A percentile compares a stretch with the other conserved stretches of the same genome.
phyloP scores from a whole-genome alignment of 2,888 invertebrate species.

The Agriopis marginaria region DNA sequence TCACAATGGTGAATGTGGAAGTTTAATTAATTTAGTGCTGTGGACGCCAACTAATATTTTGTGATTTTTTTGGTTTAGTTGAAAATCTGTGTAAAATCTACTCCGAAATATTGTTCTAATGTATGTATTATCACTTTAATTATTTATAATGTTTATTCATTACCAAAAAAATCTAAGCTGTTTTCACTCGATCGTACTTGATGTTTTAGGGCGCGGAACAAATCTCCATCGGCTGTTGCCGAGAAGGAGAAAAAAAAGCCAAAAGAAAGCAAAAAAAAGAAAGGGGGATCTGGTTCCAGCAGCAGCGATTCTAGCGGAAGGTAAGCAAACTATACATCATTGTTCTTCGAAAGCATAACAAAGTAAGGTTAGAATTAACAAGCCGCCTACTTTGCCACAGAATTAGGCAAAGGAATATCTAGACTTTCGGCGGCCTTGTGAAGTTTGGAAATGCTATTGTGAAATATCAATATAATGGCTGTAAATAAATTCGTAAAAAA shows the following conservation, averaged over 20 bases:
- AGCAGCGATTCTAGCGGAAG: slow-evolving; percentile 93
- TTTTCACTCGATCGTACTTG: slow-evolving; percentile 8
- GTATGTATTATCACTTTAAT: slow-evolving; percentile 29
- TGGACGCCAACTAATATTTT: slow-evolving; percentile 36
- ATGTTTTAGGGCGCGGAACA: slow-evolving; percentile 90
- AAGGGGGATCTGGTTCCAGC: slow-evolving; percentile 91
- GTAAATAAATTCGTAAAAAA: no score
- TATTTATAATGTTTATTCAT: background rate
- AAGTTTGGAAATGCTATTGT: background rate
- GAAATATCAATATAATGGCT: background rate
- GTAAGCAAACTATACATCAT: slow-evolving; percentile 55
- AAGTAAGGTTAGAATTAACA: slow-evolving; percentile 37
- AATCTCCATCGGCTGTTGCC: slow-evolving; percentile 89
- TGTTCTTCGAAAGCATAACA: slow-evolving; percentile 8
- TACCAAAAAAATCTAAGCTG: background rate
- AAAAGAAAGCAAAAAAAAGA: slow-evolving; percentile 87
- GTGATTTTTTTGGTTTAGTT: slow-evolving; percentile 3
- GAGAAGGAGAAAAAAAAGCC: slow-evolving; percentile 91
- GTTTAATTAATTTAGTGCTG: slow-evolving; percentile 23
- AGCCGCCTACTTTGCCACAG: background rate
- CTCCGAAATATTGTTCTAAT: slow-evolving; percentile 24
- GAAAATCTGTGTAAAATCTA: slow-evolving; percentile 1
- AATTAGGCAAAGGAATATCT: background rate
- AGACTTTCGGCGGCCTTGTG: no score
- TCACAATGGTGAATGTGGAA: slow-evolving; percentile 26